Conservation (phyloP, 2,888 invertebrate genomes). For the Linnaemya tessellans region DNA sequence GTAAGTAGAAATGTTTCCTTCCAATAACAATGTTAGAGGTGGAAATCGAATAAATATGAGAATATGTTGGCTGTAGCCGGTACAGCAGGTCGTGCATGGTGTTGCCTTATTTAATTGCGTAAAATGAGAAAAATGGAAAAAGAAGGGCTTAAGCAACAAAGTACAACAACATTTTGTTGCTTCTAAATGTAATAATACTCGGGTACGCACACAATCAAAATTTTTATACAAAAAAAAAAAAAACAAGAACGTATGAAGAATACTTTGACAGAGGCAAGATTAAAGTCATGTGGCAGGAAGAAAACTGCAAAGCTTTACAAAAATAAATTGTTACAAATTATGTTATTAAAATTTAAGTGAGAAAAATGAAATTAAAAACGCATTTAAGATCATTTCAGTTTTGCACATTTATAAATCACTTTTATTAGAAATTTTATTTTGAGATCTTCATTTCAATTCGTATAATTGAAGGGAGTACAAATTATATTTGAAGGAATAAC, state of each 20-base stretch:
- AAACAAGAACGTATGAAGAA: neutral
- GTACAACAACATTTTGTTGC: slow-evolving; percentile 36
- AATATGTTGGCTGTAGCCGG: neutral
- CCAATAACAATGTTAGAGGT: slow-evolving; percentile 55
- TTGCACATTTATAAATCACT: slow-evolving; percentile 57
- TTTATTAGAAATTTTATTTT: slow-evolving; percentile 55
- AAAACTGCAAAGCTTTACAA: slow-evolving; percentile 19
- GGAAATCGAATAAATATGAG: slow-evolving; percentile 59
- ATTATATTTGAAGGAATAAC: slow-evolving; percentile 1
- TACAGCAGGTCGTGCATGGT: slow-evolving; percentile 9
- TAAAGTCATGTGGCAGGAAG: slow-evolving; percentile 15
- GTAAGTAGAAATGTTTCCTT: slow-evolving; percentile 14
- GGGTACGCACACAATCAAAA: slow-evolving; percentile 24
- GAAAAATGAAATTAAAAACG: slow-evolving; percentile 72
- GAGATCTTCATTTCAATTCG: slow-evolving; percentile 28
- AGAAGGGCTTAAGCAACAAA: slow-evolving; percentile 63
- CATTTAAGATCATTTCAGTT: slow-evolving; percentile 67
- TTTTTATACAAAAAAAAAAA: slow-evolving; percentile 10
- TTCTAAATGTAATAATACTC: slow-evolving; percentile 28
- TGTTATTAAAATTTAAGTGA: slow-evolving; percentile 72
- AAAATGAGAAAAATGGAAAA: slow-evolving; percentile 40
- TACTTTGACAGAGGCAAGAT: slow-evolving; percentile 44
- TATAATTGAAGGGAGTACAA: slow-evolving; percentile 26
- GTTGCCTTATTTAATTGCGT: slow-evolving; percentile 66
- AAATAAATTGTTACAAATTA: slow-evolving; percentile 72